Conservation (phyloP, 2,113 vertebrate species). For the Scortum barcoo region DNA sequence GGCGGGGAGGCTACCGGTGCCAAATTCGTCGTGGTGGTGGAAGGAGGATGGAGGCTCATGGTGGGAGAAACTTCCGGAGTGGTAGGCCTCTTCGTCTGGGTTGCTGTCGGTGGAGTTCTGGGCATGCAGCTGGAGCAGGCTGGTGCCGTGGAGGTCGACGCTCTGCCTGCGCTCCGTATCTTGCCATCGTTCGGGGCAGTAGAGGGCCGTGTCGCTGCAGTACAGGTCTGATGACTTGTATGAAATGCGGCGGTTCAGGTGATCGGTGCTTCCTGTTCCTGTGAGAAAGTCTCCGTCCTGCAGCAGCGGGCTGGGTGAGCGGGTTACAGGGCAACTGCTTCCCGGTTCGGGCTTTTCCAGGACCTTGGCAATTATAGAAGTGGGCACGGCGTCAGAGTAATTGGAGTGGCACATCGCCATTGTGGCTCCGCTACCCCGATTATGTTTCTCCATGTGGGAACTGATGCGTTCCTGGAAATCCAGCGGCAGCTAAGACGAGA, state of each 20-base stretch:
- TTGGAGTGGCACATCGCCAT: constrained; percentile 87
- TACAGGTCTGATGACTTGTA: constrained; percentile 91
- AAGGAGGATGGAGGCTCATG: constrained; percentile 86
- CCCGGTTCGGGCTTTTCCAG: constrained; percentile 92
- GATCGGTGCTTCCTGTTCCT: constrained; percentile 85
- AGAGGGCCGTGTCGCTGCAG: constrained; percentile 94
- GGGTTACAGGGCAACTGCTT: constrained; percentile 86
- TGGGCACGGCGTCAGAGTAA: constrained; percentile 89
- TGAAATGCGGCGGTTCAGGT: constrained; percentile 82
- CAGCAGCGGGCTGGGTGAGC: constrained; percentile 85
- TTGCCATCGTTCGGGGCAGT: constrained; percentile 91
- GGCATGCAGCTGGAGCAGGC: constrained; percentile 84
- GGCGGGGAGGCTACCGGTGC: constrained; percentile 86
- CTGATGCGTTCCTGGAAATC: constrained; percentile 94
- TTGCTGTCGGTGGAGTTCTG: constrained; percentile 93
- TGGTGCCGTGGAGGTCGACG: constrained; percentile 87
- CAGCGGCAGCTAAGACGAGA: constrained; percentile 86
- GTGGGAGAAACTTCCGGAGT: constrained; percentile 86
- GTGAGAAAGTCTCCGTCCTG: constrained; percentile 74
- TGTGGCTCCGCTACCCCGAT: constrained; percentile 85
- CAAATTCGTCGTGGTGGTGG: constrained; percentile 84
- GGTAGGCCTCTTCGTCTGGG: constrained; percentile 88
- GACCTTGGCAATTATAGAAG: constrained; percentile 90
- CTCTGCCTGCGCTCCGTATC: constrained; percentile 88
- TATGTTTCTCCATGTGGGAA: constrained; percentile 90